Evolutionary conservation across 2,113 vertebrate genomes (phyloP), one percentile per base, ranked within the genome.

Genomic region (Cheirogaleus medius): DNA sequence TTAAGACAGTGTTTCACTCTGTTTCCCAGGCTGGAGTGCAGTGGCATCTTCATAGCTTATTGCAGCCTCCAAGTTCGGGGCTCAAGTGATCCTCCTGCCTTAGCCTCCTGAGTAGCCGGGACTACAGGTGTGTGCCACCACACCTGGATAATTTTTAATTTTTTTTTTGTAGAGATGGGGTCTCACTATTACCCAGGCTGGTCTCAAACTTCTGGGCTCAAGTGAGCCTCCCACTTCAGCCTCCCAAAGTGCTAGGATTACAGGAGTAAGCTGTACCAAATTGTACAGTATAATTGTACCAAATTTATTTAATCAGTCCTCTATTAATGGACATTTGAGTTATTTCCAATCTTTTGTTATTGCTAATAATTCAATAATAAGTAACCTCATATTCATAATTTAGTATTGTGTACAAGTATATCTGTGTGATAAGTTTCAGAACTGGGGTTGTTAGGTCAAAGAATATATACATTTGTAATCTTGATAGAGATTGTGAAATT

Each of bases 331-430:
- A 80, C 14, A 86, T 76, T 85, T 77, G 60, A 92, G 27, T 66
- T 85, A 34, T 25, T 96, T 96, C 3, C 23, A 94, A 27, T 77
- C 11, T 69, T 95, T 91, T 49, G 23, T 34, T 71, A 83, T 87
- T 77, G 89, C 34, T 47, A 87, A 44, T n/a, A 91, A 68, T 52
- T 9, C 0, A 60, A 60, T 39, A 92, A 86, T 82, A 25, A 91
- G 63, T 44, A 90, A 90, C 13, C 10, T 78, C 56, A 74, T 34
- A 56, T 60, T 76, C 81, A 88, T 91, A 80, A 93, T 91, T 94
- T 89, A 58, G 49, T 74, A 54, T 68, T 52, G 3, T 78, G 1
- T 58, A 17, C 56, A 58, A 85, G 29, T 47, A 52, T 78, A 87
- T 78, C 29, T 73, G 20, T 49, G 69, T 42, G 54, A 92, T 52